These are phyloP conservation scores for Oryzias curvinotus DNA, from an alignment of 2,113 vertebrate species.

Conservation along the genomic window DNA sequence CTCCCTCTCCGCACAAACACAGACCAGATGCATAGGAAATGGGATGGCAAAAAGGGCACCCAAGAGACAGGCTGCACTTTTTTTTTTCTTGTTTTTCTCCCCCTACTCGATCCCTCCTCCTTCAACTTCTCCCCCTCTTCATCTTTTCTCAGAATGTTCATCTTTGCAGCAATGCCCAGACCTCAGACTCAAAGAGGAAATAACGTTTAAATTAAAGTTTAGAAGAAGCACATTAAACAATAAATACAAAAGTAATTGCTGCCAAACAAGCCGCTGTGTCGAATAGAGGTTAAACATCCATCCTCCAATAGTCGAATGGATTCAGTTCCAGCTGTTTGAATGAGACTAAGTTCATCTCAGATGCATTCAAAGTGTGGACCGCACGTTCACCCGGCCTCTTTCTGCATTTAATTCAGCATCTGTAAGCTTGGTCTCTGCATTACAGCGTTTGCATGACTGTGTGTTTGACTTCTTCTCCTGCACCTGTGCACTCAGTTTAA, in stretches of 20 bases:
- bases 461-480: slow-evolving; percentile 23
- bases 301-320: slow-evolving; percentile 63
- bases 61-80: slow-evolving; percentile 83
- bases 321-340: slow-evolving; percentile 64
- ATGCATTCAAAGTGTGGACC: slow-evolving; percentile 33
- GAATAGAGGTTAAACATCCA: slow-evolving; percentile 71
- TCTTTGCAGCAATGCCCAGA: slow-evolving; percentile 77
- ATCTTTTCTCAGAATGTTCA: slow-evolving; percentile 70
- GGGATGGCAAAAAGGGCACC: slow-evolving; percentile 89
- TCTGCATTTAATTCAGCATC: slow-evolving; percentile 38
- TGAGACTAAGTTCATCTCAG: slow-evolving; percentile 50
- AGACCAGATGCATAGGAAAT: slow-evolving; percentile 87
- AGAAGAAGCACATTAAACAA: slow-evolving; percentile 74
- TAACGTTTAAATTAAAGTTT: slow-evolving; percentile 79
- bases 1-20: slow-evolving; percentile 81
- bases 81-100: slow-evolving; percentile 41
- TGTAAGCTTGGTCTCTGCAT: slow-evolving; percentile 18
- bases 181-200: slow-evolving; percentile 76
- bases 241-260: slow-evolving; percentile 69
- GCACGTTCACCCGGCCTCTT: slow-evolving; percentile 36
- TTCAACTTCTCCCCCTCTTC: slow-evolving; percentile 28
- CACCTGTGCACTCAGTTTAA: slow-evolving; percentile 40
- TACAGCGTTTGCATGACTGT: slow-evolving; percentile 25
- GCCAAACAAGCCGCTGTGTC: slow-evolving; percentile 73
- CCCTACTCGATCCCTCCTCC: slow-evolving; percentile 20